Conservation (phyloP, 30 jellyfish, hydroid and myxozoan genomes). For the Aurelia aurita complex sp. Pacific region DNA sequence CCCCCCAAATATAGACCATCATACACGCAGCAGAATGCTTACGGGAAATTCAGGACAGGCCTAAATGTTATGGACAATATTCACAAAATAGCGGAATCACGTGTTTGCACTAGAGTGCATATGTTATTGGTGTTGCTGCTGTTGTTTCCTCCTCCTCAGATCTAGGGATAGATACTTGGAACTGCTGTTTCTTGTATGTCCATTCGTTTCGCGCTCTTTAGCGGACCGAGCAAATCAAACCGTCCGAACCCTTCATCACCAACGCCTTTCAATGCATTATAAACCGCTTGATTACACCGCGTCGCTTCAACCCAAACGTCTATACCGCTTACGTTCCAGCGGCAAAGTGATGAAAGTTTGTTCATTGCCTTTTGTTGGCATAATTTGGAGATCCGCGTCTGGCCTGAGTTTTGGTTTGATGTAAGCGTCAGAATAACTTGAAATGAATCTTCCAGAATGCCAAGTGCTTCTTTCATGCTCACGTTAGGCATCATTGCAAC, state of each 20-base stretch:
- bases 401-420: slow-evolving; percentile 43
- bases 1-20: too few relatives aligned
- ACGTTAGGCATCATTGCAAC: slow-evolving; percentile 34
- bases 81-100: too few relatives aligned
- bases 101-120: too few relatives aligned
- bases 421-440: slow-evolving; percentile 35
- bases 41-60: too few relatives aligned
- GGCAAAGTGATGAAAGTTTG: slow-evolving; percentile 32
- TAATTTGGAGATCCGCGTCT: background rate
- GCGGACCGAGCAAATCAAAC: slow-evolving; percentile 54
- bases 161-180: slow-evolving; percentile 46
- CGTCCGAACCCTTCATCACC: slow-evolving; percentile 44
- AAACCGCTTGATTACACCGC: slow-evolving; percentile 50
- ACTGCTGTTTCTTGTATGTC: slow-evolving; percentile 55
- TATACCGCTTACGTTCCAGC: slow-evolving; percentile 57
- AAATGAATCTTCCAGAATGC: slow-evolving; percentile 38
- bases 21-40: too few relatives aligned
- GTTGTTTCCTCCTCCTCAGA: background rate
- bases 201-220: slow-evolving; percentile 40
- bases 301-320: slow-evolving; percentile 63
- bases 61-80: too few relatives aligned
- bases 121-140: background rate
- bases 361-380: slow-evolving; percentile 24
- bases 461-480: slow-evolving; percentile 22
- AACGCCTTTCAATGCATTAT: slow-evolving; percentile 49